Base-by-base conservation (phyloP, 2,797 vertebrate genomes). In the Setipinna tenuifilis region DNA sequence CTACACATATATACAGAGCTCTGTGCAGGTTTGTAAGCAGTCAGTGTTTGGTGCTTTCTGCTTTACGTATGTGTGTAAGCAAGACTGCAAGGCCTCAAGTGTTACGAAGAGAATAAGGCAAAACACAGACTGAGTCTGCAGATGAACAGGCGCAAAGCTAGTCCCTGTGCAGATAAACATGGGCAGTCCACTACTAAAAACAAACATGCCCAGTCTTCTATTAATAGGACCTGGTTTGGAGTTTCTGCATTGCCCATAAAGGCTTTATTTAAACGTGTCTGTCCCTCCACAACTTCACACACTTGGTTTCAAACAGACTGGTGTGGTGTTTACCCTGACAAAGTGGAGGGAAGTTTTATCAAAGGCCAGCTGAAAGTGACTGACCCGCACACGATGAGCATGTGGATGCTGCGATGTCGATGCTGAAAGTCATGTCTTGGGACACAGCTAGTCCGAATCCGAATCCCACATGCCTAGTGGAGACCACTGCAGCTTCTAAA, bases 171-270 rank as follows among this genome's bases (percentile, higher is more conserved):
- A 17, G 71, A 78, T 78, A 41, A 78, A 78, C 71, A 44, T 19
- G 35, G 71, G 17, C 71, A 78, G 71, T 78, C 35, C 19, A 17
- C 31, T 17, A 21, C 31, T 78, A 78, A 78, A 78, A 78, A 44
- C 71, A 78, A 78, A 78, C 71, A 44, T 41, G 35, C 71, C 35
- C 35, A 44, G 16, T 78, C 71, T 41, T 28, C 71, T 78, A 78
- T 78, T 78, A 78, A 78, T 78, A 78, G 71, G 31, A 17, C 35
- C 71, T 78, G 71, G 71, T 78, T 78, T 78, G 71, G 31, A 78
- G 71, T 78, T 78, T 78, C 71, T 78, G 17, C 71, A 44, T 78
- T 78, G 71, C 35, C 71, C 71, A 78, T 78, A 78, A 78, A 78
- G 71, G 44, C 71, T 78, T 78, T 44, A 78, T 78, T 78, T 78